phyloP scores from a whole-genome alignment of 2,797 vertebrate genomes.

The Epinephelus malabaricus region DNA sequence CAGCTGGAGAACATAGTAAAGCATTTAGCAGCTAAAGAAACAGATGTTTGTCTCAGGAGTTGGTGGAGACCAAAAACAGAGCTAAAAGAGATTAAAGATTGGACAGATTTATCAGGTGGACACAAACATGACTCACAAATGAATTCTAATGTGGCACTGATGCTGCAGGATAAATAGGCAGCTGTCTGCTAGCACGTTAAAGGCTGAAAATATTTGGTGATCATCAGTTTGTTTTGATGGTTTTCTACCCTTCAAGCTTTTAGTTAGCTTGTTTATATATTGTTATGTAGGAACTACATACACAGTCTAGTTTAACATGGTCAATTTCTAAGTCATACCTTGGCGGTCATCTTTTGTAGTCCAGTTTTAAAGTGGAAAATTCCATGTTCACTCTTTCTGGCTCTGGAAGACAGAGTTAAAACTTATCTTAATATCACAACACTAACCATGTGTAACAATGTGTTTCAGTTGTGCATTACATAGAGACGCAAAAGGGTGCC shows the following conservation, averaged over 20 bases:
- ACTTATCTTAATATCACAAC: background rate
- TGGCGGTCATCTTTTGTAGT: slow-evolving; percentile 89
- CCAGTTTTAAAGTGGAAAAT: slow-evolving; percentile 92
- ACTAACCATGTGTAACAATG: too few relatives aligned
- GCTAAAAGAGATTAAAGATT: background rate
- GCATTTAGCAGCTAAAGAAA: too few relatives aligned
- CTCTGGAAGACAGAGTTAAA: slow-evolving; percentile 74
- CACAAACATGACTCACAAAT: background rate
- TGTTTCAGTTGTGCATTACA: too few relatives aligned
- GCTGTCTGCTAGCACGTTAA: background rate
- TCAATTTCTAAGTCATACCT: slow-evolving; percentile 79
- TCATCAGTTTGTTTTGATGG: background rate
- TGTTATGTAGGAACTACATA: too few relatives aligned
- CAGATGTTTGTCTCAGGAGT: too few relatives aligned
- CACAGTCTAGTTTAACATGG: background rate
- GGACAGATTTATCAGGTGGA: background rate
- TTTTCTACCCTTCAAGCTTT: background rate
- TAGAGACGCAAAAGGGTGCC: too few relatives aligned
- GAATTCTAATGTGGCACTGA: too few relatives aligned
- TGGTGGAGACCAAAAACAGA: background rate
- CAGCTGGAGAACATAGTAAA: too few relatives aligned
- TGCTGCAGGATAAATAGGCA: too few relatives aligned
- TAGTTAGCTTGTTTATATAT: background rate
- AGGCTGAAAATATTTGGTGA: background rate
- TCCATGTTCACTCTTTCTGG: slow-evolving; percentile 89